Evolutionary conservation across 1,140 invertebrate genomes (phyloP), one percentile per base, ranked within the genome.

Genomic region (Acromyrmex heyeri): DNA sequence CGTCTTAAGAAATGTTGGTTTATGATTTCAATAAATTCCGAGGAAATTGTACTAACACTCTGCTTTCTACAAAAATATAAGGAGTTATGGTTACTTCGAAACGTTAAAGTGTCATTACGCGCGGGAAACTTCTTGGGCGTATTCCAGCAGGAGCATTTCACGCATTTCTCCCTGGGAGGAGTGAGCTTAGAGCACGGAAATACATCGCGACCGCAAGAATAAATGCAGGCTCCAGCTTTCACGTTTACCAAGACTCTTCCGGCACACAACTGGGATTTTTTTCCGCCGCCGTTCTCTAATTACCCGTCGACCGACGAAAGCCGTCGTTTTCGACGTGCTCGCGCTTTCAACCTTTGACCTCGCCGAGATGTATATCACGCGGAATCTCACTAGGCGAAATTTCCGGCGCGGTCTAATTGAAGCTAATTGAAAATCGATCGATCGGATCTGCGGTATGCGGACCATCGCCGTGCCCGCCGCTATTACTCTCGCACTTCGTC

Each of bases 401-500:
- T 91, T 90, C 89, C 86, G 81, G 55, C 79, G 55, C 77, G 78
- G 76, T 91, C 89, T 91, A 91, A 91, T 91, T 91, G 90, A 91
- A 91, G 89, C 90, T 91, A 91, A 91, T 91, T 90, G 90, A 91
- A 91, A 91, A 91, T 91, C 90, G 90, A 91, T 91, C 90, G 89
- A 86, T 91, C 83, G 73, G 82, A 18, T 53, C 53, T 64, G 86
- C 72, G 90, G 90, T 90, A 82, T 88, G 86, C 89, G 81, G 87
- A 76, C 77, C 53, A 82, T 77, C 81, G 48, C 76, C 50, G 61
- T 18, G 59, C 10, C 55, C 85, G 44, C 77, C 21, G 77, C 82
- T 88, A 91, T 90, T 90, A 87, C 88, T 82, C 77, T 30, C 27
- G 59, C 78, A 88, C 90, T 90, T 78, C 78, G 67, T 64, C 77